phyloP scores from a whole-genome alignment of 1,140 invertebrate species.

The Teleopsis dalmanni region DNA sequence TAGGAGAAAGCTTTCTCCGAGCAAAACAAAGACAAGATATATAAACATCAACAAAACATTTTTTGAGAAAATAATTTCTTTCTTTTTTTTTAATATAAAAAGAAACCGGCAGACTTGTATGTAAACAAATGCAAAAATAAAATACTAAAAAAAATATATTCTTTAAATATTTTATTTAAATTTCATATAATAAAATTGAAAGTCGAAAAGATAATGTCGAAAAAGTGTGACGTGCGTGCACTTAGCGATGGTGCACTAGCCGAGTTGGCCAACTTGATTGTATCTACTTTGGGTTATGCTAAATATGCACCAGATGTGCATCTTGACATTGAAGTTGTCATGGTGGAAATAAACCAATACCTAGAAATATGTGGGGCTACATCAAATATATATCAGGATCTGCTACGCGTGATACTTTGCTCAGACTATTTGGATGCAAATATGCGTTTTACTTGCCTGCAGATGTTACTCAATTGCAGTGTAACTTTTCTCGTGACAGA shows the following conservation, averaged over 20 bases:
- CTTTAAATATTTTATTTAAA: too few relatives aligned
- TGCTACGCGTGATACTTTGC: conserved; percentile 53
- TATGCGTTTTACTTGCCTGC: conserved; percentile 54
- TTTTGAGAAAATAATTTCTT: too few relatives aligned
- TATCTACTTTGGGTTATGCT: conserved; percentile 38
- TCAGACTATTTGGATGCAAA: conserved; percentile 57
- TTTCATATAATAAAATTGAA: too few relatives aligned
- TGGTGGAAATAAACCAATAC: conserved; percentile 52
- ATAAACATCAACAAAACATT: too few relatives aligned
- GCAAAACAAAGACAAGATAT: too few relatives aligned
- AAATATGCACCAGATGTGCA: conserved; percentile 45
- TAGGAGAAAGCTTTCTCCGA: too few relatives aligned
- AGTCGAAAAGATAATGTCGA: too few relatives aligned
- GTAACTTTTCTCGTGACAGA: conserved; percentile 55
- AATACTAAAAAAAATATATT: too few relatives aligned
- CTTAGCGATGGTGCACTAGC: conserved; percentile 36
- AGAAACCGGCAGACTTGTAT: too few relatives aligned
- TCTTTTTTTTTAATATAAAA: too few relatives aligned
- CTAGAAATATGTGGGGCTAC: conserved; percentile 50
- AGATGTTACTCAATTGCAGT: conserved; percentile 54
- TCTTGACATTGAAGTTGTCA: conserved; percentile 49
- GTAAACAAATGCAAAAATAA: too few relatives aligned
- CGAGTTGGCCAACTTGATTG: conserved; percentile 35
- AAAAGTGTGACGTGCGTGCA: conserved; percentile 34
- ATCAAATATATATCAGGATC: conserved; percentile 56